Base-by-base conservation (phyloP, 2,113 vertebrate species). In the Megaleporinus macrocephalus region DNA sequence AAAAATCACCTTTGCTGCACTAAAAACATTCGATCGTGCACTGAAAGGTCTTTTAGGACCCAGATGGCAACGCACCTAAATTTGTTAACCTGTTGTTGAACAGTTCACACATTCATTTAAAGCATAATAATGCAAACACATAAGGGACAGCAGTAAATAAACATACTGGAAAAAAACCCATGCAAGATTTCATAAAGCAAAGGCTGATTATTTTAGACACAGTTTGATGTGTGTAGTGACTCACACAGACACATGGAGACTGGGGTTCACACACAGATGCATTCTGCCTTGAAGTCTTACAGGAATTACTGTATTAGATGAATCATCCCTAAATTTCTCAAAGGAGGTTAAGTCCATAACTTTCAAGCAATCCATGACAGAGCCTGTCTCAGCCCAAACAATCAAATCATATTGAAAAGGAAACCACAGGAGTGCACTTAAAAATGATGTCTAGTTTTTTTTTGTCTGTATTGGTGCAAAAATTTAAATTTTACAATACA, bases 201-300 rank as follows among this genome's bases (percentile, higher is more conserved):
- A 16, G 27, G 41, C 9, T 62, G 57, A 62, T 62, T 47, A 22
- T 78, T 78, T 36, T 33, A 55, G 59, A 15, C 30, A 11, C 5
- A 71, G 53, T 71, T 53, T 61, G 22, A 71, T 59, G 4, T 49
- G 29, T 24, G 36, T 1, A 47, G 29, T 33, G 27, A 14, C 49
- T 59, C 33, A 41, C 26, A 69, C 22, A 69, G 47, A 49, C 44
- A 24, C 16, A 20, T 26, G 20, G 20, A 49, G 76, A 30, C 5
- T 18, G 62, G 15, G 30, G 69, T 13, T 71, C 36, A 73, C 63
- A 81, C 71, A 61, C 80, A 53, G 55, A 66, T 36, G 14, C 30
- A 44, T 44, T 44, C 41, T 5, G 4, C 36, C 47, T 14, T 27
- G 26, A 59, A 20, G 47, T 73, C 78, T 49, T 26, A 5, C 13